phyloP scores from a whole-genome alignment of 37 sponge, comb jelly and placozoan genomes.

The Ephydatia muelleri region DNA sequence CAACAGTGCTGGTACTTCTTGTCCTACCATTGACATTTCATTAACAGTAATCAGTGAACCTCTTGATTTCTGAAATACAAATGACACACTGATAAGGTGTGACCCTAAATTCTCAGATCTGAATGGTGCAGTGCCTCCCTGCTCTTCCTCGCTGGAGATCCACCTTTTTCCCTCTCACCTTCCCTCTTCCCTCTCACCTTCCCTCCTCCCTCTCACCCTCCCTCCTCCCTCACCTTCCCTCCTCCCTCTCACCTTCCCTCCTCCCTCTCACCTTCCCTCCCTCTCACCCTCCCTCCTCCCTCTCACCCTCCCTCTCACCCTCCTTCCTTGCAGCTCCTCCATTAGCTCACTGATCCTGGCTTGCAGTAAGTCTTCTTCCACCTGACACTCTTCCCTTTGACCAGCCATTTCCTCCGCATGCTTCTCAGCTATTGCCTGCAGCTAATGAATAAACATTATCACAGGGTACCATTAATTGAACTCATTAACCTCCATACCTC shows the following conservation, averaged over 20 bases:
- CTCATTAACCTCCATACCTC: neutral
- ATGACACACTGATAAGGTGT: neutral
- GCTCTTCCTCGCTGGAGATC: neutral
- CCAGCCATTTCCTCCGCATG: neutral
- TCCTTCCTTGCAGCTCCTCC: neutral
- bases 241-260: neutral
- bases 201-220: neutral
- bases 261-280: neutral
- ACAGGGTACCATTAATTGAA: neutral
- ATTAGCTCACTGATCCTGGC: constrained; percentile 50
- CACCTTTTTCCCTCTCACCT: neutral
- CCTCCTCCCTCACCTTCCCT: neutral
- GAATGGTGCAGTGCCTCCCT: neutral
- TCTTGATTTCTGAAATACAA: no score
- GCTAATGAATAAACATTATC: neutral
- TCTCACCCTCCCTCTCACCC: neutral
- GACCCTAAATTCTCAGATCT: neutral
- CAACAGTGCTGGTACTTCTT: neutral
- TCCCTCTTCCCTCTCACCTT: no score
- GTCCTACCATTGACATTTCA: no score
- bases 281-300: neutral
- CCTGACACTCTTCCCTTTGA: constrained; percentile 18
- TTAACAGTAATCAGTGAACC: no score
- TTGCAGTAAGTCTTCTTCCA: neutral
- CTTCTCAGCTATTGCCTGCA: neutral